These are phyloP conservation scores for Cantharis flavilabris DNA, from an alignment of 2,888 invertebrate genomes.

Conservation along the genomic window DNA sequence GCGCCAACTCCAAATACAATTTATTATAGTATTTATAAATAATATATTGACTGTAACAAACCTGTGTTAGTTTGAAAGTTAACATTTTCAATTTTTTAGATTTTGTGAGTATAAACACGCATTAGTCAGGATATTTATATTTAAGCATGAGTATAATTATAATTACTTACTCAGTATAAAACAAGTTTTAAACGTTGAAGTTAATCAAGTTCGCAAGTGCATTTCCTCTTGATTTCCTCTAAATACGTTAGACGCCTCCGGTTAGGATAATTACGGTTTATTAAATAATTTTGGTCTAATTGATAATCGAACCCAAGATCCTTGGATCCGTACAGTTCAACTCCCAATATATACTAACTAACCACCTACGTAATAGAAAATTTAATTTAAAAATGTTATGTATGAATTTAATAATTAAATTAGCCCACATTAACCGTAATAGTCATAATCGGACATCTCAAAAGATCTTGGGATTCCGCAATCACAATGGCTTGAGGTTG, in stretches of 20 bases:
- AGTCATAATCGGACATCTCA: background rate
- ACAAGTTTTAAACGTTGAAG: background rate
- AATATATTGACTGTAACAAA: background rate
- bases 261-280: background rate
- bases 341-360: too few relatives aligned
- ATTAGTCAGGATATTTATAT: background rate
- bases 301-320: background rate
- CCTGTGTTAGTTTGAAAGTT: background rate
- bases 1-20: too few relatives aligned
- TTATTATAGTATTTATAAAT: too few relatives aligned
- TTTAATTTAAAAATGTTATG: too few relatives aligned
- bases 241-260: too few relatives aligned
- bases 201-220: background rate
- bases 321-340: background rate
- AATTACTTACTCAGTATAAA: background rate
- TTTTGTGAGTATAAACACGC: background rate
- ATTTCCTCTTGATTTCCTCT: background rate
- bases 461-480: too few relatives aligned
- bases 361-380: too few relatives aligned
- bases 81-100: background rate
- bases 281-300: background rate
- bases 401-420: too few relatives aligned
- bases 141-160: background rate
- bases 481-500: background rate
- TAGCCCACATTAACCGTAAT: too few relatives aligned